Evolutionary conservation across 1,140 invertebrate species (phyloP).

Genomic region (Danaus plexippus): DNA sequence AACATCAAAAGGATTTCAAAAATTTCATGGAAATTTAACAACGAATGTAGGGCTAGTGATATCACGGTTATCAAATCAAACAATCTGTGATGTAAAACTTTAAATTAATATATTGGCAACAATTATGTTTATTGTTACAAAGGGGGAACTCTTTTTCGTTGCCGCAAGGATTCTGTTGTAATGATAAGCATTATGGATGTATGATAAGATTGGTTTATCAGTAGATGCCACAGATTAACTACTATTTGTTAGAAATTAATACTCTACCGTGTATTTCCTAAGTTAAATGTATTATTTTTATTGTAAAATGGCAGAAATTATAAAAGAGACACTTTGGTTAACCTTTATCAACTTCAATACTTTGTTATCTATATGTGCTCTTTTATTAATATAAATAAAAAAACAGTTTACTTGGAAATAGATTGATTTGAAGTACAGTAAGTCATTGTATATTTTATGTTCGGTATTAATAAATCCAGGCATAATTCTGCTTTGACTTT

Average conservation of each 20-base stretch:
- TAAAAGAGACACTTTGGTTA: no score
- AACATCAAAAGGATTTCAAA: constrained; percentile 23
- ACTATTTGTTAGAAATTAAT: constrained; percentile 23
- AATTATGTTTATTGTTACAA: constrained; percentile 34
- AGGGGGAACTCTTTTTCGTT: constrained; percentile 35
- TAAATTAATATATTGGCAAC: constrained; percentile 31
- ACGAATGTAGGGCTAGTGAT: constrained; percentile 16
- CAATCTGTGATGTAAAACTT: constrained; percentile 33
- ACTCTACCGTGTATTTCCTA: neutral
- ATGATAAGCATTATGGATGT: constrained; percentile 26
- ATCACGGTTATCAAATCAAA: constrained; percentile 20
- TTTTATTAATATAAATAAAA: no score
- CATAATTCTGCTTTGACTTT: no score
- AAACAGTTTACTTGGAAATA: no score
- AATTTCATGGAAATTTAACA: constrained; percentile 22
- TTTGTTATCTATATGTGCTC: no score
- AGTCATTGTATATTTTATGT: no score
- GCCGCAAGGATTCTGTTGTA: constrained; percentile 32
- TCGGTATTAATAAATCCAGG: no score
- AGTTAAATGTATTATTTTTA: no score
- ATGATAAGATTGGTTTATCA: constrained; percentile 37
- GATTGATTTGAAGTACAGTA: no score
- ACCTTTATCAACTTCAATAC: no score
- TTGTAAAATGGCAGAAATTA: no score
- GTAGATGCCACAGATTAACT: constrained; percentile 36